A percentile compares a stretch with the other conserved stretches of the same genome.
These are phyloP conservation scores for Coryphaenoides rupestris DNA, from an alignment of 2,113 vertebrate genomes.

Conservation along the genomic window DNA sequence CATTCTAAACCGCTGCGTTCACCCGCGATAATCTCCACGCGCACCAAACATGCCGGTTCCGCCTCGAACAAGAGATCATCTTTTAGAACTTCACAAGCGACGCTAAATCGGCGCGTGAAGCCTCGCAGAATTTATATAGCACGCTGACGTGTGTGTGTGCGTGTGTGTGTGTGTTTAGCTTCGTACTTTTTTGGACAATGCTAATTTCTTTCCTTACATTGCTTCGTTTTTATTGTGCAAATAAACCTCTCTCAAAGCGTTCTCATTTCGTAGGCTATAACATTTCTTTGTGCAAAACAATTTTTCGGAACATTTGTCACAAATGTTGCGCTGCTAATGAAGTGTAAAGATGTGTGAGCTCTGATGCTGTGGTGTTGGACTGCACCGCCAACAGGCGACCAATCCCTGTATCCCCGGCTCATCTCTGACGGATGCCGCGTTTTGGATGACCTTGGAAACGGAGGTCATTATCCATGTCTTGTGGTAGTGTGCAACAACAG, in stretches of 20 bases:
- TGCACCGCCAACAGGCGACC: background rate
- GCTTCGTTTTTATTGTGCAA: too few relatives aligned
- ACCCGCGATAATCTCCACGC: background rate
- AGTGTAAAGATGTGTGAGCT: conserved; percentile 38
- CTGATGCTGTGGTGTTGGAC: conserved; percentile 30
- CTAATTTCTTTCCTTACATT: too few relatives aligned
- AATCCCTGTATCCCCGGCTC: background rate
- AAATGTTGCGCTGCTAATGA: too few relatives aligned
- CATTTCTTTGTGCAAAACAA: too few relatives aligned
- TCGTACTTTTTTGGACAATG: too few relatives aligned
- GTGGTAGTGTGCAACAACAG: too few relatives aligned
- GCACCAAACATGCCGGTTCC: background rate
- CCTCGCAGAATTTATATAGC: conserved; percentile 36
- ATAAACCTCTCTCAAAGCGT: too few relatives aligned
- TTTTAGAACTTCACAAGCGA: background rate
- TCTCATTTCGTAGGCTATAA: too few relatives aligned
- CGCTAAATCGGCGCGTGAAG: conserved; percentile 13
- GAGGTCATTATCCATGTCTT: too few relatives aligned
- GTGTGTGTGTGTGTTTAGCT: background rate
- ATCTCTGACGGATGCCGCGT: conserved; percentile 14
- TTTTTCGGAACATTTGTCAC: too few relatives aligned
- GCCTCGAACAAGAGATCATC: background rate
- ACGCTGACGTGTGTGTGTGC: background rate
- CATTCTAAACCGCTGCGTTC: background rate
- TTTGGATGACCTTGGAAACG: conserved; percentile 11